These are phyloP conservation scores for Catotricha subobsoleta DNA, from an alignment of 2,888 invertebrate genomes.

Conservation along the genomic window DNA sequence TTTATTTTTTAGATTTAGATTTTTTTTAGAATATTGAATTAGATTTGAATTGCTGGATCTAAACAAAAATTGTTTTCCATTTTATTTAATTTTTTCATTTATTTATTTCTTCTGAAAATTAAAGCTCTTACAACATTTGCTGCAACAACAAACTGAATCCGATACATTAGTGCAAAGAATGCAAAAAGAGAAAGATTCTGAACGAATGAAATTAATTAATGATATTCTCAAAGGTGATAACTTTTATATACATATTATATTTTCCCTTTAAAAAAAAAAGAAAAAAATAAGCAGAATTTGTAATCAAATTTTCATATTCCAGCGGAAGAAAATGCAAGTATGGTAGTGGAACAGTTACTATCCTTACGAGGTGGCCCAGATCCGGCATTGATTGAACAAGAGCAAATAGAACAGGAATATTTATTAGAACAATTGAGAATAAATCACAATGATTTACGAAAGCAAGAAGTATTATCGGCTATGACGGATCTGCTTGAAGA, in stretches of 20 bases:
- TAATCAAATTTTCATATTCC: slow-evolving; percentile 11
- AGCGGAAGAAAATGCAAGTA: slow-evolving; percentile 48
- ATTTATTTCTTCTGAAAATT: no score
- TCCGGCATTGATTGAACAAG: slow-evolving; percentile 44
- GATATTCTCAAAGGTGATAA: slow-evolving; percentile 36
- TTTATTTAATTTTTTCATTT: no score
- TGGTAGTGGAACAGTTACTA: slow-evolving; percentile 46
- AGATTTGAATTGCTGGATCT: no score
- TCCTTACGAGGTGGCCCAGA: slow-evolving; percentile 38
- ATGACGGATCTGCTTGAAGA: slow-evolving; percentile 53
- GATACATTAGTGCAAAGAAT: slow-evolving; percentile 49
- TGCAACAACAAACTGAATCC: slow-evolving; percentile 38
- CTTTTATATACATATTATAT: no score
- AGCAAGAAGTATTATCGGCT: slow-evolving; percentile 47
- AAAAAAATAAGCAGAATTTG: background rate
- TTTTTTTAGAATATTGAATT: no score
- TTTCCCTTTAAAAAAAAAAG: no score
- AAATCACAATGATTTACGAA: slow-evolving; percentile 35
- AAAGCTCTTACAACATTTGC: slow-evolving; percentile 36
- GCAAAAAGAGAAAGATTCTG: slow-evolving; percentile 45
- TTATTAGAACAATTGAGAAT: slow-evolving; percentile 34
- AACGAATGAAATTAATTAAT: slow-evolving; percentile 39
- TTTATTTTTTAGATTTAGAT: no score
- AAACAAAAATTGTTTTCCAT: no score
- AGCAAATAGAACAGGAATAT: slow-evolving; percentile 45